Conservation (phyloP, 2,888 invertebrate genomes). For the Pristionchus mayeri region DNA sequence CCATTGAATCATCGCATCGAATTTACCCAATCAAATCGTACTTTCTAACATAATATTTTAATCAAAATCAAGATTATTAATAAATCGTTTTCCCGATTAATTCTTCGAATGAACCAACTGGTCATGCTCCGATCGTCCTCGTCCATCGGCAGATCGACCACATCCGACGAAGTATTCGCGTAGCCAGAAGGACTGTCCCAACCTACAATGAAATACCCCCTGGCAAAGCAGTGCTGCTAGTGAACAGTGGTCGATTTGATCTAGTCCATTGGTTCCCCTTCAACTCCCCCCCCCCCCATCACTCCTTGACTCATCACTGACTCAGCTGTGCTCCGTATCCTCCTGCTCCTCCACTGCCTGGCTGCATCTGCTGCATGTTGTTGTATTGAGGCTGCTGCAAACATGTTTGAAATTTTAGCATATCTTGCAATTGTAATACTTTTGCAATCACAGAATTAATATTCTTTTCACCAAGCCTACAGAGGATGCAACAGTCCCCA, state of each 20-base stretch:
- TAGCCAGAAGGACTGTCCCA: slow-evolving; percentile 29
- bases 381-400: slow-evolving; percentile 14
- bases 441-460: too few relatives aligned
- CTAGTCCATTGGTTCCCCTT: too few relatives aligned
- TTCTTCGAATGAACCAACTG: not conserved
- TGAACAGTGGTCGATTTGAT: not conserved
- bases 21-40: not conserved
- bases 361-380: slow-evolving; percentile 7
- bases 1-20: not conserved
- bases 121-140: slow-evolving; percentile 28
- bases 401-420: not conserved
- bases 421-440: not conserved
- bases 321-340: not conserved
- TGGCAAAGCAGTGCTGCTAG: not conserved
- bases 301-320: not conserved
- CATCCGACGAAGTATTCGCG: not conserved
- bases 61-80: not conserved
- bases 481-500: too few relatives aligned
- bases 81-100: not conserved
- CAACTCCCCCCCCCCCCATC: too few relatives aligned
- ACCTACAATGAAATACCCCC: not conserved
- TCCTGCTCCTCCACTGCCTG: too few relatives aligned
- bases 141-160: slow-evolving; percentile 40
- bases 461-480: too few relatives aligned
- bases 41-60: not conserved